A percentile compares a stretch with the other conserved stretches of the same genome.
Evolutionary conservation across 2,113 vertebrate species (phyloP).

Genomic region (Sisor rabdophorus): DNA sequence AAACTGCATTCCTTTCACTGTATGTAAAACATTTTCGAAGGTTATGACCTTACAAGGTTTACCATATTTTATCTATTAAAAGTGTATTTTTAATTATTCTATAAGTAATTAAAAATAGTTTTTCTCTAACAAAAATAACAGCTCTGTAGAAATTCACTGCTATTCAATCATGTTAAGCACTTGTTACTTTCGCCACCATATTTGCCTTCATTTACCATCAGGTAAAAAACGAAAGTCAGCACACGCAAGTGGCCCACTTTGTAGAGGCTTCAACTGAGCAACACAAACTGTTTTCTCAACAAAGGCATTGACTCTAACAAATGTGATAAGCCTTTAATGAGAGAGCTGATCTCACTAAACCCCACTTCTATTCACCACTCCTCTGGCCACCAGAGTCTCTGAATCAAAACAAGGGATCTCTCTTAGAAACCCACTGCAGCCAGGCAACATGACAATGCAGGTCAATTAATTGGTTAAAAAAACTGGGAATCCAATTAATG

Average conservation of each 20-base stretch:
- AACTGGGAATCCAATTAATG: constrained; percentile 89
- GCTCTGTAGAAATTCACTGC: constrained; percentile 50
- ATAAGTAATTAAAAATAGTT: constrained; percentile 2
- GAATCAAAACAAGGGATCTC: constrained; percentile 66
- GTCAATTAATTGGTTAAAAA: constrained; percentile 76
- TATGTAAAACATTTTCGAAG: constrained; percentile 47
- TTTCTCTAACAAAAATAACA: background rate
- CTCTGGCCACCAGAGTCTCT: constrained; percentile 69
- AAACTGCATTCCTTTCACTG: constrained; percentile 47
- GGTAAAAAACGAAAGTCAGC: constrained; percentile 28
- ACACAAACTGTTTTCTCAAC: constrained; percentile 84
- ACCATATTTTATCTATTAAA: constrained; percentile 9
- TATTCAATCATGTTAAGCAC: constrained; percentile 66
- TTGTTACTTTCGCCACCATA: constrained; percentile 65
- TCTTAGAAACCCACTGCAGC: constrained; percentile 69
- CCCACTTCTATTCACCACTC: constrained; percentile 76
- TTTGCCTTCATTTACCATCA: constrained; percentile 52
- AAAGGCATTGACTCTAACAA: constrained; percentile 84
- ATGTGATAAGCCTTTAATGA: constrained; percentile 92
- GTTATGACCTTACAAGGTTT: constrained; percentile 37
- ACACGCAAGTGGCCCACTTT: constrained; percentile 26
- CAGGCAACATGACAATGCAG: constrained; percentile 78
- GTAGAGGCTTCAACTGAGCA: constrained; percentile 82
- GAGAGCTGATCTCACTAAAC: constrained; percentile 82
- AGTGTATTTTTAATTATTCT: background rate